These are phyloP conservation scores for Limosa lapponica DNA, from an alignment of 2,797 vertebrate species.

Conservation along the genomic window DNA sequence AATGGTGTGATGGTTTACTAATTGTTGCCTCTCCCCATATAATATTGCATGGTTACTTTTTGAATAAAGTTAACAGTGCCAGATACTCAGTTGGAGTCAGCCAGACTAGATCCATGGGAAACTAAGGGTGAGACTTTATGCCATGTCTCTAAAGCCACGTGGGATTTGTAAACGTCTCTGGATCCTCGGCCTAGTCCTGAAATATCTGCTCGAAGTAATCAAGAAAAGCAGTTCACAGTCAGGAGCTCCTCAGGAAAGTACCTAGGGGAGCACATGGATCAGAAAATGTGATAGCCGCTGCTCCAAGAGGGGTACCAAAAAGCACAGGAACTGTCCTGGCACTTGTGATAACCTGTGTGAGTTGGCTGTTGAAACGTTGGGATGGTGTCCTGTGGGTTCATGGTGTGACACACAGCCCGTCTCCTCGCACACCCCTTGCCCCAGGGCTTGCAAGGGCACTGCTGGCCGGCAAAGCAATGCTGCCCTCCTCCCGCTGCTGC, in stretches of 20 bases:
- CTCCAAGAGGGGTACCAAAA: neutral
- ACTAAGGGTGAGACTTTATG: neutral
- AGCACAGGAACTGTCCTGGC: neutral
- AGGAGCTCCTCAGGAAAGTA: neutral
- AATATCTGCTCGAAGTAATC: neutral
- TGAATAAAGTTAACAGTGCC: neutral
- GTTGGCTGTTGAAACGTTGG: neutral
- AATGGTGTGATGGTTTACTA: neutral
- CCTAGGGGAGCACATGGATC: neutral
- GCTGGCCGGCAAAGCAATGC: rapidly evolving
- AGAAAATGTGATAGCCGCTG: rapidly evolving
- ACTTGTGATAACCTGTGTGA: neutral
- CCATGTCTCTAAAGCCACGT: neutral
- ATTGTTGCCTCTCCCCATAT: neutral
- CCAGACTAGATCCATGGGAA: neutral
- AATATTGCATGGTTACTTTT: neutral
- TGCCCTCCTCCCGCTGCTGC: neutral
- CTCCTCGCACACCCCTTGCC: neutral
- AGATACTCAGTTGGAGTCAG: neutral
- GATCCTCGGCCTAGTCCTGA: neutral
- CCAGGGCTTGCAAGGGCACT: neutral
- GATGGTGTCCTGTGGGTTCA: rapidly evolving
- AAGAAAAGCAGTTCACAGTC: neutral
- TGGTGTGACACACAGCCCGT: neutral
- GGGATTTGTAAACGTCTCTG: neutral